Evolutionary conservation across 2,888 invertebrate genomes (phyloP), one percentile per base, ranked within the genome.

Genomic region (Thecocarcelia acutangulata): DNA sequence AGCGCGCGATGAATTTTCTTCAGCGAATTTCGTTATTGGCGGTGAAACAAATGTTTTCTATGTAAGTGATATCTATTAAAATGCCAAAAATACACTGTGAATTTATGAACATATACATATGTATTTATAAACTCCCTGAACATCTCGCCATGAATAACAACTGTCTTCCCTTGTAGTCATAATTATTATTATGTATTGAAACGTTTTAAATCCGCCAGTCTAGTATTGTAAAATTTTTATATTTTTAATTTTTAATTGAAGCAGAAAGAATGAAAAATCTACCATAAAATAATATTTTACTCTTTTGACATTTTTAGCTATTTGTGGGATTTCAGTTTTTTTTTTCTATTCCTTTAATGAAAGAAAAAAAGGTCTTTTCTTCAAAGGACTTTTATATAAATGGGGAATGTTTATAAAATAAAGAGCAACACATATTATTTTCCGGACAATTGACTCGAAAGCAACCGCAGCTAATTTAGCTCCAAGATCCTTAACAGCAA

Each of bases 381-480:
- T 9, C 5, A 33, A 3, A 33, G 9, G 8, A 8, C 33, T 33
- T 33, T 33, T 8, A 33, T 1, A 33, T 9, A 33, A 24, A 1
- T 33, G 33, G 8, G 1, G 9, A 1, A 33, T 33, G 33, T 33
- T 33, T 33, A 33, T 33, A 33, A 56, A 63, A 66, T 74, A 82
- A 70, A 64, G 74, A 74, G 40, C 33, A 82, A 75, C 70, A 70
- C 82, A 82, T 74, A 75, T 78, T 66, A 74, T 75, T 82, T 82
- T 82, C 78, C 74, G 78, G 78, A 46, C 78, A 82, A 78, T 82
- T 66, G 74, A 70, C 54, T 78, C 59, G 78, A 82, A 74, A 78
- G 82, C 70, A 75, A 78, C 82, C 82, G 66, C 82, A 78, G 74
- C 78, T 70, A 78, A 82, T 82, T 82, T 82, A 66, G 64, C 78